Percentiles rank a stretch among this genome's conserved stretches.
These are phyloP conservation scores for Abramis brama DNA, from an alignment of 2,113 vertebrate species.

Conservation along the genomic window DNA sequence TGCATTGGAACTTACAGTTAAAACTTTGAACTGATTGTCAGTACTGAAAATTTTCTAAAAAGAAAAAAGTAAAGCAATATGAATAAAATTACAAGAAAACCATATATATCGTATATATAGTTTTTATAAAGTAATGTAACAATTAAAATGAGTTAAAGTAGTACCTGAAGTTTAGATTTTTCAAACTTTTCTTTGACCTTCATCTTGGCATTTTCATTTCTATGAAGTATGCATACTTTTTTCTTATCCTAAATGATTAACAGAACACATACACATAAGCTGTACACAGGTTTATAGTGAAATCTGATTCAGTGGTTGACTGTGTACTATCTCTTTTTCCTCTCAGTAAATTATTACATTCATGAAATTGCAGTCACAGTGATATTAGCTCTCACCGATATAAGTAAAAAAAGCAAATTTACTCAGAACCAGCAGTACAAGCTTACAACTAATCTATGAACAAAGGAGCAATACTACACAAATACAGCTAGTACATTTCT, in stretches of 20 bases:
- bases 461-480: too few species aligned
- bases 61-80: too few species aligned
- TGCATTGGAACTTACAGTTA: neutral
- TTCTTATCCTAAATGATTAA: neutral
- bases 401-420: too few species aligned
- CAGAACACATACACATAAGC: neutral
- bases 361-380: too few species aligned
- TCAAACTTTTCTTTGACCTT: neutral
- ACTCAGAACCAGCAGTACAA: too few species aligned
- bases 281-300: neutral
- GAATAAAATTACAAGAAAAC: neutral
- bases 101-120: too few species aligned
- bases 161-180: neutral
- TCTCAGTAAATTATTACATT: too few species aligned
- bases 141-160: neutral
- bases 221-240: neutral
- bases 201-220: neutral
- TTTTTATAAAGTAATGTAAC: neutral
- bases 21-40: slow-evolving; percentile 6
- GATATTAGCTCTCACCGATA: too few species aligned
- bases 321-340: too few species aligned
- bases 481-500: too few species aligned
- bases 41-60: neutral
- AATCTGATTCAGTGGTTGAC: neutral
- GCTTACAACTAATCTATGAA: too few species aligned